These are phyloP conservation scores for Diarsia mendica DNA, from an alignment of 2,888 invertebrate species.

Conservation along the genomic window DNA sequence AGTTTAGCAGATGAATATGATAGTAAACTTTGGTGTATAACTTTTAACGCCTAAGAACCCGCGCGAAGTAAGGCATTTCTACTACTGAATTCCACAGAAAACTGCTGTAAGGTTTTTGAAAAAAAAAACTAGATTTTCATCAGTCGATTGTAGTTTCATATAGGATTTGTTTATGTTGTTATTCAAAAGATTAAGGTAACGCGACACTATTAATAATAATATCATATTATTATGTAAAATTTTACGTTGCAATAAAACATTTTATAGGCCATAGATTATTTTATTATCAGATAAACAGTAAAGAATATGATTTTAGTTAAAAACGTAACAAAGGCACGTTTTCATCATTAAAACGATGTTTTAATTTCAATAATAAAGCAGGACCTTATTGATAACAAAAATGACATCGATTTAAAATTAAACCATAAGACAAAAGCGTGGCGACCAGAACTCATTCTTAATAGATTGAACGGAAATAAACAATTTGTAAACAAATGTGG, in stretches of 20 bases:
- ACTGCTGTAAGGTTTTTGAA: neutral
- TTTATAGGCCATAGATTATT: constrained; percentile 22
- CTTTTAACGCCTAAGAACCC: too few relatives aligned
- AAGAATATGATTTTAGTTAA: constrained; percentile 4
- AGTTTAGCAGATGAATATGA: too few relatives aligned
- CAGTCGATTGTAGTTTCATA: neutral
- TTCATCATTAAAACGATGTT: constrained; percentile 18
- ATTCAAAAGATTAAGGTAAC: constrained; percentile 2
- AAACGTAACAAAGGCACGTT: constrained; percentile 29
- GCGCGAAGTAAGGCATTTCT: too few relatives aligned
- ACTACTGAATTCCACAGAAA: neutral
- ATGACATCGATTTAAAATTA: neutral
- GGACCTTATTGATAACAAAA: neutral
- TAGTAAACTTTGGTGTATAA: too few relatives aligned
- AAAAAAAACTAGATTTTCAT: neutral
- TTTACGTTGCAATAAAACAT: constrained; percentile 22
- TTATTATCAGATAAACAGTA: constrained; percentile 23
- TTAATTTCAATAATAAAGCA: constrained; percentile 1
- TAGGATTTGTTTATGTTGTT: neutral
- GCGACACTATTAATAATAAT: constrained; percentile 12
- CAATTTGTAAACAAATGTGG: too few relatives aligned
- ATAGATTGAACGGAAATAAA: too few relatives aligned
- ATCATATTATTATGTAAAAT: neutral
- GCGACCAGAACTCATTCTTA: too few relatives aligned
- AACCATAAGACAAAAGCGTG: too few relatives aligned